phyloP scores from a whole-genome alignment of 2,113 vertebrate species.

The Chrysochloris asiatica region DNA sequence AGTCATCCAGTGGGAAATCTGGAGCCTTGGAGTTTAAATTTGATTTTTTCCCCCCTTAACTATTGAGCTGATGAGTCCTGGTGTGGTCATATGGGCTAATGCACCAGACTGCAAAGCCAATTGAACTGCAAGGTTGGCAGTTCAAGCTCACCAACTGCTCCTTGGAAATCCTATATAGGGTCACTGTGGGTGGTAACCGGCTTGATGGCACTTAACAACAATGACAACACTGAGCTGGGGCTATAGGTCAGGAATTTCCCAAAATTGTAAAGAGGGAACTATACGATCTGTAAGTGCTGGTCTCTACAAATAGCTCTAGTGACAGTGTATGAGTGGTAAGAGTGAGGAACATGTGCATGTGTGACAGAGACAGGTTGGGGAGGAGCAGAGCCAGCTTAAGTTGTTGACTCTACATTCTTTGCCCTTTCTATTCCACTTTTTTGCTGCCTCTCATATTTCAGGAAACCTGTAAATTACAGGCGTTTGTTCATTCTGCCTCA shows the following conservation, averaged over 20 bases:
- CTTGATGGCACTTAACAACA: too few species aligned
- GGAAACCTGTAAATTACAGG: background rate
- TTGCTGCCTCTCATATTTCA: background rate
- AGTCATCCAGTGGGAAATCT: background rate
- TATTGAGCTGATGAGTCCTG: background rate
- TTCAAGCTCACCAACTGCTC: too few species aligned
- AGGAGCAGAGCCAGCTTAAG: background rate
- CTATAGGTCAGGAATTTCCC: conserved; percentile 16
- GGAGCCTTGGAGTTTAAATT: conserved; percentile 22
- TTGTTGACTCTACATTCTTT: background rate
- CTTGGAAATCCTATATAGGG: too few species aligned
- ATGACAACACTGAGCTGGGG: background rate
- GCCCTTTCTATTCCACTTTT: conserved; percentile 13
- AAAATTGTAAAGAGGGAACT: background rate
- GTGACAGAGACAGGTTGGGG: background rate
- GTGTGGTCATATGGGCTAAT: too few species aligned
- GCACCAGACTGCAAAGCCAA: too few species aligned
- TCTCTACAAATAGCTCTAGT: conserved; percentile 33
- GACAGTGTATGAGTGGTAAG: background rate
- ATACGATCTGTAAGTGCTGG: background rate
- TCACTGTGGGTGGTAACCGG: too few species aligned
- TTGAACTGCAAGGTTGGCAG: too few species aligned
- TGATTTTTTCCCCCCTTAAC: background rate
- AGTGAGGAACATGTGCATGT: background rate
- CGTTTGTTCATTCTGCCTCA: conserved; percentile 47